These are phyloP conservation scores for Drosophila falleni DNA, from an alignment of 2,888 invertebrate genomes.

Conservation along the genomic window DNA sequence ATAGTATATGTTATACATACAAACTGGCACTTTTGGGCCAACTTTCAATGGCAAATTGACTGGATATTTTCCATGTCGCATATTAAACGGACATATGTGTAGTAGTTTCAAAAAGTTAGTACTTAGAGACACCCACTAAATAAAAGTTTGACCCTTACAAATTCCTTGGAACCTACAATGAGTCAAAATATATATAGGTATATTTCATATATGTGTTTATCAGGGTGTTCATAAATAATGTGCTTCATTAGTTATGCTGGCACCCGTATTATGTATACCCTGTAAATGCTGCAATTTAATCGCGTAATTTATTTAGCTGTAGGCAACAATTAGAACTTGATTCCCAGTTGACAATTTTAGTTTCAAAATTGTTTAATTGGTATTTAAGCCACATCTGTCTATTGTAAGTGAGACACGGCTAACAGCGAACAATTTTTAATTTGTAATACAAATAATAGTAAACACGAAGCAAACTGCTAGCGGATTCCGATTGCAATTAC, in stretches of 20 bases:
- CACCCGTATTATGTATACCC: conserved; percentile 9
- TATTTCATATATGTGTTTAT: conserved; percentile 9
- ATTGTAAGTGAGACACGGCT: conserved; percentile 18
- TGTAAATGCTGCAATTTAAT: background rate
- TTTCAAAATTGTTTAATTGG: conserved; percentile 27
- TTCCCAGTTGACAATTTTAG: background rate
- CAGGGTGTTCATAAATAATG: conserved; percentile 1
- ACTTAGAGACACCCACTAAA: background rate
- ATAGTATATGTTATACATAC: background rate
- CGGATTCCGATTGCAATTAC: conserved; percentile 2
- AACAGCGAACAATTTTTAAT: conserved; percentile 3
- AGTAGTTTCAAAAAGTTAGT: background rate
- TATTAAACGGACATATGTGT: background rate
- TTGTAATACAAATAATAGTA: background rate
- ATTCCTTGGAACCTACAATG: background rate
- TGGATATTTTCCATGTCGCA: conserved; percentile 31
- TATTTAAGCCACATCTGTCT: conserved; percentile 9
- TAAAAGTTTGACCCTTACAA: background rate
- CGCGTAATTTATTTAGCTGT: background rate
- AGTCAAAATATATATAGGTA: conserved; percentile 1
- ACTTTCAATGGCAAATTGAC: conserved; percentile 27
- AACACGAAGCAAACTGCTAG: background rate
- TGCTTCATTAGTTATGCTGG: conserved; percentile 22
- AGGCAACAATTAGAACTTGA: background rate
- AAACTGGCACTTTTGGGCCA: conserved; percentile 12